A percentile compares a stretch with the other conserved stretches of the same genome.
Conservation (phyloP, 1,140 invertebrate species). For the Apis cerana region DNA sequence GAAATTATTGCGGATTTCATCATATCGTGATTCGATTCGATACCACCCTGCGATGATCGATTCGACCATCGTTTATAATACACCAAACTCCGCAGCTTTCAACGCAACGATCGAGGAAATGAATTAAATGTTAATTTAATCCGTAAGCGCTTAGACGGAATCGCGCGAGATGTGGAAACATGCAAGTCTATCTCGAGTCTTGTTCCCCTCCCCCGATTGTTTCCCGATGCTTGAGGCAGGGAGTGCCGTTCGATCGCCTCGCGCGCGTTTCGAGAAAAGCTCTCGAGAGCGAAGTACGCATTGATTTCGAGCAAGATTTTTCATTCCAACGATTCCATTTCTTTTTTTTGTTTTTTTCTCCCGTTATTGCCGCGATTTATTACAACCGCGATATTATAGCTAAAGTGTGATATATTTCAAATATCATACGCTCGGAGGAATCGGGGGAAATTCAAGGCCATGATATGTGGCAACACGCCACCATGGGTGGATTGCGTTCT, state of each 20-base stretch:
- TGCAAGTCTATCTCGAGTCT: neutral
- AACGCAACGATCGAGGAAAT: no score
- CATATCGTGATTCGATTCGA: no score
- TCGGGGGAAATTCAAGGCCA: neutral
- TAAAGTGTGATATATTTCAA: conserved; percentile 2
- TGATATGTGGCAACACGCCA: conserved; percentile 18
- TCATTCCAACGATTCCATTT: neutral
- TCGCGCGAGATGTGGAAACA: no score
- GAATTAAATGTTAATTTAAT: no score
- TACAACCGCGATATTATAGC: neutral
- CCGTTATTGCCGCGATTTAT: neutral
- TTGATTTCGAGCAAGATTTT: neutral
- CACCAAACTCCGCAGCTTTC: no score
- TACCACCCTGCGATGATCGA: no score
- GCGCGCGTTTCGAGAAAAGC: no score
- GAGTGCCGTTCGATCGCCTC: no score
- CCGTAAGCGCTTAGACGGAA: no score
- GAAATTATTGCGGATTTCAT: neutral
- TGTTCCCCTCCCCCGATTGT: neutral
- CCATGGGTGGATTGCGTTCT: neutral
- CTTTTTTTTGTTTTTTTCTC: neutral
- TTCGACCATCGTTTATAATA: no score
- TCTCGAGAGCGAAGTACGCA: neutral
- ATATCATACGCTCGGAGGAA: neutral
- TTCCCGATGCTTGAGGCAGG: no score